These are phyloP conservation scores for Nipponia nippon DNA, from an alignment of 2,113 vertebrate genomes.

Conservation along the genomic window DNA sequence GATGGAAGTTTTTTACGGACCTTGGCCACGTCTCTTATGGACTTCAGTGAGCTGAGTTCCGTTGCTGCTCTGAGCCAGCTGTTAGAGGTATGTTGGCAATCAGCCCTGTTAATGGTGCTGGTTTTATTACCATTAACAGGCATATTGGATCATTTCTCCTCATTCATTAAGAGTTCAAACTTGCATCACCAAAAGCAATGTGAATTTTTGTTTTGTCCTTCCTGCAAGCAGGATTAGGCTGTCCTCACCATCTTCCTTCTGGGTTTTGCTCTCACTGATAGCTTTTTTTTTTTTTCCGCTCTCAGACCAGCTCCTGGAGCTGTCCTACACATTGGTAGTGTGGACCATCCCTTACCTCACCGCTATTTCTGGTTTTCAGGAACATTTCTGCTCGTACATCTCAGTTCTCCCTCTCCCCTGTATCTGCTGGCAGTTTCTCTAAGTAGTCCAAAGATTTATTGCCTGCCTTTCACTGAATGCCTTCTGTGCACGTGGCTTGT, in stretches of 20 bases:
- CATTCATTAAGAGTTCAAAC: background rate
- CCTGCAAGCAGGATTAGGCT: background rate
- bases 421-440: background rate
- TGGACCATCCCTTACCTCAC: background rate
- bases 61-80: constrained; percentile 94
- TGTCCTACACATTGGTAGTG: background rate
- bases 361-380: background rate
- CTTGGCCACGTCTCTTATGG: constrained; percentile 88
- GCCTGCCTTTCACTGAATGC: background rate
- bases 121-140: background rate
- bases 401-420: background rate
- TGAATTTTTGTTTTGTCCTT: background rate
- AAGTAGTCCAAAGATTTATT: background rate
- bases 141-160: background rate
- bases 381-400: background rate
- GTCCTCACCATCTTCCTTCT: background rate
- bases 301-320: background rate
- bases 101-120: background rate
- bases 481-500: background rate
- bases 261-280: background rate
- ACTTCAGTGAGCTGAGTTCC: constrained; percentile 96
- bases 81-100: constrained; percentile 82
- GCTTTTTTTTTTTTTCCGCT: background rate
- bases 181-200: background rate
- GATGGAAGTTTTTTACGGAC: constrained; percentile 95